These are phyloP conservation scores for Andricus grossulariae DNA, from an alignment of 1,140 invertebrate genomes.

Conservation along the genomic window DNA sequence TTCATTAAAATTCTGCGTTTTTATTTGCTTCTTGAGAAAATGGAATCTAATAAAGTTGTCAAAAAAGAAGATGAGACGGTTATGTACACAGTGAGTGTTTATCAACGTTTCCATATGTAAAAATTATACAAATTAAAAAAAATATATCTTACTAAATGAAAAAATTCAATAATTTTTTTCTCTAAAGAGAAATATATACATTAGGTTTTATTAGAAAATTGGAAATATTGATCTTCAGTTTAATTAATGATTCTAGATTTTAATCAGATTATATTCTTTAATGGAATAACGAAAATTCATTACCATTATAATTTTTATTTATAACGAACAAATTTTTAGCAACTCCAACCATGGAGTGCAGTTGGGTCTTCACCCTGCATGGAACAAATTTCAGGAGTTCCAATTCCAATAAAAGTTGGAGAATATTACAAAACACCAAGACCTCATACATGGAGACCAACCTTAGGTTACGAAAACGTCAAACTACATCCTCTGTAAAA, in stretches of 20 bases:
- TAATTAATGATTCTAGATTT: no score
- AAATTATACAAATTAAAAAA: neutral
- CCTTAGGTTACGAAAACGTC: slow-evolving; percentile 81
- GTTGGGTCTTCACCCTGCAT: slow-evolving; percentile 78
- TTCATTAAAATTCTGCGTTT: neutral
- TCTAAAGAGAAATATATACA: no score
- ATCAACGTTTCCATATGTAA: neutral
- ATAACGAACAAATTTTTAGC: slow-evolving; percentile 54
- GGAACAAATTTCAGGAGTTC: slow-evolving; percentile 76
- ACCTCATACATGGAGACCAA: slow-evolving; percentile 86
- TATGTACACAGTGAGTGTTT: slow-evolving; percentile 75
- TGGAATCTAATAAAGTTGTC: slow-evolving; percentile 12
- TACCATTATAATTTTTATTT: no score
- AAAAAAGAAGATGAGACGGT: slow-evolving; percentile 66
- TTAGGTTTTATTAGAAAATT: no score
- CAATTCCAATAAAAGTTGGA: slow-evolving; percentile 74
- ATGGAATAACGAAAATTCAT: no score
- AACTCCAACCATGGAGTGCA: slow-evolving; percentile 81
- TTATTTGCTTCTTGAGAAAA: slow-evolving; percentile 20
- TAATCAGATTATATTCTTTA: no score
- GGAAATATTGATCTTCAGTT: no score
- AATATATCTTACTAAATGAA: neutral
- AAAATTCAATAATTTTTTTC: slow-evolving; percentile 4
- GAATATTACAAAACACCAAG: slow-evolving; percentile 68
- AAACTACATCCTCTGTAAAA: slow-evolving; percentile 50